Percentiles rank a stretch among this genome's conserved stretches.
Conservation (phyloP, 2,888 invertebrate species). For the Phrixothrix hirtus region DNA sequence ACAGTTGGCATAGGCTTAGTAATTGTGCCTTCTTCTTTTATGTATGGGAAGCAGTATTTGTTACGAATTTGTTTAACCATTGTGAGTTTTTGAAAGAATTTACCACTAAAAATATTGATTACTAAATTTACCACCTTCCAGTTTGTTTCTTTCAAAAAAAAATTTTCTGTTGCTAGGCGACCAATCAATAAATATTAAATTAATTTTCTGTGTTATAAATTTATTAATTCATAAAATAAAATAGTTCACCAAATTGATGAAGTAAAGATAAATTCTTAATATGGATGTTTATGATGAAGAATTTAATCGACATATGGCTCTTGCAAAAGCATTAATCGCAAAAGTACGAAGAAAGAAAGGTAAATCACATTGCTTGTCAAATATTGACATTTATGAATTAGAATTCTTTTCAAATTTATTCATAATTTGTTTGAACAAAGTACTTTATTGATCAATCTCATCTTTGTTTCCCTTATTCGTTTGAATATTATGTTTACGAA, state of each 20-base stretch:
- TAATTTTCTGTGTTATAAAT: slow-evolving; percentile 20
- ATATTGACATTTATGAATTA: no score
- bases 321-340: slow-evolving; percentile 55
- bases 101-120: no score
- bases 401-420: neutral
- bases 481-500: no score
- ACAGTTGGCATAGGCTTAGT: slow-evolving; percentile 50
- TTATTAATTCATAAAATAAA: slow-evolving; percentile 28
- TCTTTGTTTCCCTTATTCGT: neutral
- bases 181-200: slow-evolving; percentile 31
- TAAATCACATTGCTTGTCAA: slow-evolving; percentile 30
- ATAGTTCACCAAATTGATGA: neutral
- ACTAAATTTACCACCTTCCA: no score
- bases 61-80: slow-evolving; percentile 42
- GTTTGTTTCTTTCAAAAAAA: no score
- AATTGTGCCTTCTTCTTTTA: slow-evolving; percentile 57
- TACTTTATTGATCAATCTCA: neutral
- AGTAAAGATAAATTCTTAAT: neutral
- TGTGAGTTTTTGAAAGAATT: no score
- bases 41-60: slow-evolving; percentile 52
- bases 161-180: slow-evolving; percentile 31
- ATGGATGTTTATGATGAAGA: slow-evolving; percentile 58
- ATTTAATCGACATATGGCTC: slow-evolving; percentile 57
- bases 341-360: slow-evolving; percentile 52
- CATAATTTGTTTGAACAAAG: no score